Base-by-base conservation (phyloP, 2,888 invertebrate genomes). In the Leucania comma region DNA sequence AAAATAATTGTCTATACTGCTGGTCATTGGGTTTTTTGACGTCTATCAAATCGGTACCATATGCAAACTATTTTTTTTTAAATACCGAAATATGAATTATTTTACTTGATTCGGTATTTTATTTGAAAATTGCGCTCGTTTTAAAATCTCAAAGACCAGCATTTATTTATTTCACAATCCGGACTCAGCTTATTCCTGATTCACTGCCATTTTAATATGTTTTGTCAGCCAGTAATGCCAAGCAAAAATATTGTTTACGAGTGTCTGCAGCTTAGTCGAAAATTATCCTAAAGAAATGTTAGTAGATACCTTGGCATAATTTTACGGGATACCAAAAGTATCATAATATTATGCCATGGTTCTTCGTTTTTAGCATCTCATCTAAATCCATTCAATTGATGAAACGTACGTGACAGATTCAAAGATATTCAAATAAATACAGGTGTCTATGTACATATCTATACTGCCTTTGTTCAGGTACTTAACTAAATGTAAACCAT, bases 201-300 rank as follows among this genome's bases (percentile, higher is more conserved):
- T 50, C 68, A 79, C 80, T 83, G 80, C 80, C 83, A 80, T 74
- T 70, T 68, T 72, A 53, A 62, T 38, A 63, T 26, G 32, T 64
- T 56, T 17, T 17, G 20, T 65, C 24, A n/a, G 29, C 38, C 32
- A 61, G 59, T 10, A 42, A 26, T 12, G 35, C n/a, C 22, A 59
- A 72, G 63, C 54, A 50, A 64, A 72, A 72, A 64, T 54, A 50
- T 4, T 22, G 42, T 20, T 57, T 42, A 10, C 9, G 3, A 22
- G 4, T 22, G 17, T n/a, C 14, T n/a, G 22, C 20, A 3, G 3
- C 2, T 32, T 32, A n/a, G 5, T 6, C 12, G 42, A 42, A 20
- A 20, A 17, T 42, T 42, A 20, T 20, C 3, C 17, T 17, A 42
- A 17, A 17, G 6, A 42, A 17, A 42, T 17, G 42, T 20, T 5